Conservation (phyloP, 2,888 invertebrate species). For the Cantharis lateralis region DNA sequence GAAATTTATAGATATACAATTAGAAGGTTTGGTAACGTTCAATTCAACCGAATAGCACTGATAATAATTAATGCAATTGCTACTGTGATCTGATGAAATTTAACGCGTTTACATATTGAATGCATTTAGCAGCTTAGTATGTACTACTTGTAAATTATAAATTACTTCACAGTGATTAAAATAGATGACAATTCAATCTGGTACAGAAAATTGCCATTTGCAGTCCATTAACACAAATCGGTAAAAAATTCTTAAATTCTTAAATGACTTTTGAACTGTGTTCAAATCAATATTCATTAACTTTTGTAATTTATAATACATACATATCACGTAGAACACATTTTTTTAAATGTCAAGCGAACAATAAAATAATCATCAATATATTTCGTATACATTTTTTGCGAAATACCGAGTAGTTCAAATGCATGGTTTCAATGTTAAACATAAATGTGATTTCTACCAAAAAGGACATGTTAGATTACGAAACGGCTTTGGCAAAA, state of each 20-base stretch:
- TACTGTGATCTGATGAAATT: conserved; percentile 1
- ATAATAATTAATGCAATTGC: conserved; percentile 4
- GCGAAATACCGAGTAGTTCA: not conserved
- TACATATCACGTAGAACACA: not conserved
- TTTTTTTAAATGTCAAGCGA: not conserved
- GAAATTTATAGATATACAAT: not conserved
- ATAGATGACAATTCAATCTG: conserved; percentile 1
- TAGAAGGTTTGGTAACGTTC: not conserved
- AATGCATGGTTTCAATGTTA: not conserved
- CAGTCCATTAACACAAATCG: not conserved
- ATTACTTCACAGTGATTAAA: not conserved
- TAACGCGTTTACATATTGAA: conserved; percentile 5
- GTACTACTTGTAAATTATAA: conserved; percentile 1
- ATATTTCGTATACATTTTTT: not conserved
- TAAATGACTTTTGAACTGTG: not conserved
- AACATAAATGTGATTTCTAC: not conserved
- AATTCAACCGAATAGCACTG: not conserved
- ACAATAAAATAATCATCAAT: not conserved
- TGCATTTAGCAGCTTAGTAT: conserved; percentile 1
- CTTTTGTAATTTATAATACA: not conserved
- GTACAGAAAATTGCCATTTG: not conserved
- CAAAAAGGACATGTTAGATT: not conserved
- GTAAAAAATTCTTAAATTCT: not conserved
- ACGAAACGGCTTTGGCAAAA: not conserved
- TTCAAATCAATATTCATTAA: not conserved